Evolutionary conservation across 23 tunicate species (phyloP).

Genomic region (Styela clava): DNA sequence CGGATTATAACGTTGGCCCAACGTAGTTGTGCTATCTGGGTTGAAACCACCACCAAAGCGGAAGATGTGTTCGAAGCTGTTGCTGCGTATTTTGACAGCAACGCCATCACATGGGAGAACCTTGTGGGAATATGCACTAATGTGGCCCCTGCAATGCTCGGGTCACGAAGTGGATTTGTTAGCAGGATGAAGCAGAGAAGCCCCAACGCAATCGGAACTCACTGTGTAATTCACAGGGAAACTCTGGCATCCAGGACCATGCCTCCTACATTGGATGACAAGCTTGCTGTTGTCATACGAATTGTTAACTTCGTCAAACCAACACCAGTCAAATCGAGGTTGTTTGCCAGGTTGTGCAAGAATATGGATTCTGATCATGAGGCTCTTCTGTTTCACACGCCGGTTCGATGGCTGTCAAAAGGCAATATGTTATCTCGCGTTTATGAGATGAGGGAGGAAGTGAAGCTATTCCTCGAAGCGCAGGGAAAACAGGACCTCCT

Average conservation of each 20-base stretch:
- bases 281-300: slow-evolving; percentile 22
- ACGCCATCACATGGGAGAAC: slow-evolving; percentile 21
- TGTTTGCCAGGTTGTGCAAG: too few species aligned
- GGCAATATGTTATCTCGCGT: background rate
- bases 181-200: slow-evolving; percentile 29
- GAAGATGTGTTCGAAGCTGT: too few species aligned
- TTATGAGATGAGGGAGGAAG: slow-evolving; percentile 18
- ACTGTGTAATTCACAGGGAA: slow-evolving; percentile 37
- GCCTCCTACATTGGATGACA: slow-evolving; percentile 26
- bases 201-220: too few species aligned
- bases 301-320: slow-evolving; percentile 38
- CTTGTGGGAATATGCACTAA: slow-evolving; percentile 13
- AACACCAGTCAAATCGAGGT: slow-evolving; percentile 25
- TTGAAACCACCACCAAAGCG: too few species aligned
- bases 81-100: slow-evolving; percentile 23
- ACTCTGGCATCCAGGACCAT: slow-evolving; percentile 19
- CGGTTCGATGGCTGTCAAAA: background rate
- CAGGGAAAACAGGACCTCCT: slow-evolving; percentile 7
- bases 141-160: background rate
- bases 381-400: background rate
- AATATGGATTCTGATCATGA: slow-evolving; percentile 34
- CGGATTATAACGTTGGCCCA: too few species aligned
- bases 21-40: too few species aligned
- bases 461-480: too few species aligned
- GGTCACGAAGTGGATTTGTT: too few species aligned